Conservation (phyloP, 1,140 invertebrate genomes). For the Calephelis virginiensis region DNA sequence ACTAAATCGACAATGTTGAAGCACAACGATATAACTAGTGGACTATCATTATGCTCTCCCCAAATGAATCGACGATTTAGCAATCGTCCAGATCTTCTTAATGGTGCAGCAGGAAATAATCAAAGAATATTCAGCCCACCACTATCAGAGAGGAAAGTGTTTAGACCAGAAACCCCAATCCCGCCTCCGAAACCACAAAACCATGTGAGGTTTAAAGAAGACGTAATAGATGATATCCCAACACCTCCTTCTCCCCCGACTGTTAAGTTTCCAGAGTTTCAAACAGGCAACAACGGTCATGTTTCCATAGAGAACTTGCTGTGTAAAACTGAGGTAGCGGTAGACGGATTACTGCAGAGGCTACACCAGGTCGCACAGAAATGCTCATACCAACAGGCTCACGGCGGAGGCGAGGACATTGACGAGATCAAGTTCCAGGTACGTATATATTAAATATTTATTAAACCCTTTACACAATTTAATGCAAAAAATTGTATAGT, state of each 20-base stretch:
- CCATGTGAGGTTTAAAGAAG: conserved; percentile 74
- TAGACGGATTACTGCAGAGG: conserved; percentile 81
- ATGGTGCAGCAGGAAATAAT: conserved; percentile 57
- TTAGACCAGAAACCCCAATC: conserved; percentile 54
- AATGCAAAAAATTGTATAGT: too few species aligned
- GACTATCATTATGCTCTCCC: conserved; percentile 74
- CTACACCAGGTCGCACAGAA: conserved; percentile 84
- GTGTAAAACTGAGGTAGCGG: conserved; percentile 83
- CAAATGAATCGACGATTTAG: conserved; percentile 76
- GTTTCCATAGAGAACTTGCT: conserved; percentile 81
- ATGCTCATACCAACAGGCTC: conserved; percentile 83
- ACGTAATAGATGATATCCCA: conserved; percentile 67
- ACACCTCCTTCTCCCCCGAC: conserved; percentile 71
- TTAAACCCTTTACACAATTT: too few species aligned
- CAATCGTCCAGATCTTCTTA: conserved; percentile 59
- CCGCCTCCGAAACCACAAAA: conserved; percentile 62
- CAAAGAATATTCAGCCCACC: conserved; percentile 55
- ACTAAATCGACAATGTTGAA: conserved; percentile 74
- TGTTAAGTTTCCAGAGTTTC: conserved; percentile 69
- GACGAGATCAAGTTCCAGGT: conserved; percentile 86
- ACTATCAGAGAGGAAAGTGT: conserved; percentile 49
- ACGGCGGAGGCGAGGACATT: conserved; percentile 84
- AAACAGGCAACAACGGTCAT: conserved; percentile 76
- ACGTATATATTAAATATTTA: conserved; percentile 12
- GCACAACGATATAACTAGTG: conserved; percentile 71